A percentile compares a stretch with the other conserved stretches of the same genome.
Evolutionary conservation across 1,140 invertebrate genomes (phyloP).

Genomic region (Coenobita brevimanus): DNA sequence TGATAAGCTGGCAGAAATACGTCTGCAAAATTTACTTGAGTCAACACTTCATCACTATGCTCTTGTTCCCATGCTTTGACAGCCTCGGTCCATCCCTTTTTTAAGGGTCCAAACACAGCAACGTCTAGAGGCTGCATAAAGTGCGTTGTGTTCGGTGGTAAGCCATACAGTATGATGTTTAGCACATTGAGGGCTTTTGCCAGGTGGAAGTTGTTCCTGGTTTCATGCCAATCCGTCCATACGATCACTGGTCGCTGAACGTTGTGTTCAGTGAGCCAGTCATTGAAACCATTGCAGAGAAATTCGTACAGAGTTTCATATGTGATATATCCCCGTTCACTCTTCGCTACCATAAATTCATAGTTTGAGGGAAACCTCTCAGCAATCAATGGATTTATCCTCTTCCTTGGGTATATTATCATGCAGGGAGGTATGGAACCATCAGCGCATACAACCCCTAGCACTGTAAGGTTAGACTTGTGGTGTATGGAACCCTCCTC

Average conservation of each 20-base stretch:
- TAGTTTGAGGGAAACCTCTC: neutral
- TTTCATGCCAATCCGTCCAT: conserved; percentile 24
- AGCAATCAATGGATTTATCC: neutral
- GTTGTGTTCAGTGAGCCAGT: neutral
- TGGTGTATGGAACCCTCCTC: too few relatives aligned
- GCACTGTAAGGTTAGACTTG: too few relatives aligned
- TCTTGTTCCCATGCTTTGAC: neutral
- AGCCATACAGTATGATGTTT: conserved; percentile 16
- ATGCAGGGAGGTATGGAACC: too few relatives aligned
- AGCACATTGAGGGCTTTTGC: conserved; percentile 15
- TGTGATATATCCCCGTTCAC: conserved; percentile 8
- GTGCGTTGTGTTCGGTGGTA: conserved; percentile 1
- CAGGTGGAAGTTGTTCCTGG: conserved; percentile 2
- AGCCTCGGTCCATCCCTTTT: conserved; percentile 15
- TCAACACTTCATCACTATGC: neutral
- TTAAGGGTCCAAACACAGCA: conserved; percentile 6
- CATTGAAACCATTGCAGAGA: neutral
- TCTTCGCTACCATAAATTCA: conserved; percentile 5
- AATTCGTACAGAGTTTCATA: conserved; percentile 28
- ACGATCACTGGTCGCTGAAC: neutral
- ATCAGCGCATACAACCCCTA: too few relatives aligned
- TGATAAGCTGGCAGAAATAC: conserved; percentile 1
- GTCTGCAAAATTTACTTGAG: neutral
- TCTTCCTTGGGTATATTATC: conserved; percentile 38
- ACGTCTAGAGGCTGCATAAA: conserved; percentile 24